phyloP scores from a whole-genome alignment of 2,113 vertebrate species.

The Antennarius striatus region DNA sequence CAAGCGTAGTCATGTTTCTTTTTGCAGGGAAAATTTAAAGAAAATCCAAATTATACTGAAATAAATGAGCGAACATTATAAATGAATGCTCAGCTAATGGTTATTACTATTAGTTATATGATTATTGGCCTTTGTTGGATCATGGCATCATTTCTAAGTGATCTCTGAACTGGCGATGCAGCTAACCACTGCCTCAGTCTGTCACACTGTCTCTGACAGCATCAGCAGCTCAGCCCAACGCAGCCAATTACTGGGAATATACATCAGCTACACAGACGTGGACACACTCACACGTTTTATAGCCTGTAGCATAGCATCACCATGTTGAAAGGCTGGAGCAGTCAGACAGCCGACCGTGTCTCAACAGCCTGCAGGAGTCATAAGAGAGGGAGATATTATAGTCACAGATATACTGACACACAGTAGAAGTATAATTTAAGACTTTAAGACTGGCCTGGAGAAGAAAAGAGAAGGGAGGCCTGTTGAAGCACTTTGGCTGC shows the following conservation, averaged over 20 bases:
- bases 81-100: slow-evolving; percentile 30
- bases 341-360: slow-evolving; percentile 17
- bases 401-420: slow-evolving; percentile 5
- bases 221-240: slow-evolving; percentile 11
- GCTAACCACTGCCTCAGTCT: slow-evolving; percentile 9
- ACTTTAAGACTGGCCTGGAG: no score
- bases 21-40: slow-evolving; percentile 12
- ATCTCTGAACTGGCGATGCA: slow-evolving; percentile 25
- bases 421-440: no score
- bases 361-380: slow-evolving; percentile 28
- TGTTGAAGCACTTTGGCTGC: no score
- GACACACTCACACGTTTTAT: background rate
- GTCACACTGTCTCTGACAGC: slow-evolving; percentile 31
- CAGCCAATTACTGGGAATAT: slow-evolving; percentile 43
- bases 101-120: slow-evolving; percentile 23
- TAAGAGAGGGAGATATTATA: slow-evolving; percentile 20
- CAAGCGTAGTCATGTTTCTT: no score
- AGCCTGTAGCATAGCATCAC: slow-evolving; percentile 3
- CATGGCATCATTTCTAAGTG: no score
- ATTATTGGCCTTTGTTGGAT: slow-evolving; percentile 14
- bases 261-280: slow-evolving; percentile 20
- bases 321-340: slow-evolving; percentile 10
- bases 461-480: no score
- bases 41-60: slow-evolving; percentile 33
- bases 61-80: slow-evolving; percentile 34